Base-by-base conservation (phyloP, 2,888 invertebrate genomes). In the Agrochola litura region DNA sequence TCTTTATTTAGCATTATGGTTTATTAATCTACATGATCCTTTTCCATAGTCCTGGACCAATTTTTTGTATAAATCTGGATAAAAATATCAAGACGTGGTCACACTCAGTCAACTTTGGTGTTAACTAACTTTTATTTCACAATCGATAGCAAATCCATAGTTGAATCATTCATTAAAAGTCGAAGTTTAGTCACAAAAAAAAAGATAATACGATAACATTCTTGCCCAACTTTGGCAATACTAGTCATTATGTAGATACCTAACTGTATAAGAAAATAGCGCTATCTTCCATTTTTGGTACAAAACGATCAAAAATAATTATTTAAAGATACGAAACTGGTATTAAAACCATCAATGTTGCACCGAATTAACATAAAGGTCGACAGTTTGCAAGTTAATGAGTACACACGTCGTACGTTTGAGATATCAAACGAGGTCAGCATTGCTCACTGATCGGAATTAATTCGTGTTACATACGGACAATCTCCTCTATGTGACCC, bases 401-500 rank as follows among this genome's bases (percentile, higher is more conserved):
- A 89, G 86, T 77, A 76, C 83, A 83, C 76, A 85, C 86, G 83
- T 82, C 81, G 77, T 79, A 79, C 82, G 82, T 84, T 85, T 83
- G 70, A 87, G 85, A 86, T 88, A 89, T 81, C 70, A 84, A 88
- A 89, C 86, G 88, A 90, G 91, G 91, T 84, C 91, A 87, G 19
- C 25, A 71, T 73, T 74, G 75, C 76, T 78, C 71, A 74, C 76
- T 74, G 88, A 86, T 89, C 85, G 67, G 85, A 83, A 87, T 87
- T 84, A 88, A 88, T 85, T 84, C 76, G 49, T 74, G 66, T 72
- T 76, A 71, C 66, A 77, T 72, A 74, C 68, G 49, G 41, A 85
- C 85, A 79, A 86, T 84, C 84, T 76, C 82, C 74, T 75, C 64
- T 74, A 72, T 70, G 65, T 46, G 69, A 25, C 77, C 78, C 46